A percentile compares a stretch with the other conserved stretches of the same genome.
Evolutionary conservation across 2,888 invertebrate genomes (phyloP).

Genomic region (Leptinotarsa juncta): DNA sequence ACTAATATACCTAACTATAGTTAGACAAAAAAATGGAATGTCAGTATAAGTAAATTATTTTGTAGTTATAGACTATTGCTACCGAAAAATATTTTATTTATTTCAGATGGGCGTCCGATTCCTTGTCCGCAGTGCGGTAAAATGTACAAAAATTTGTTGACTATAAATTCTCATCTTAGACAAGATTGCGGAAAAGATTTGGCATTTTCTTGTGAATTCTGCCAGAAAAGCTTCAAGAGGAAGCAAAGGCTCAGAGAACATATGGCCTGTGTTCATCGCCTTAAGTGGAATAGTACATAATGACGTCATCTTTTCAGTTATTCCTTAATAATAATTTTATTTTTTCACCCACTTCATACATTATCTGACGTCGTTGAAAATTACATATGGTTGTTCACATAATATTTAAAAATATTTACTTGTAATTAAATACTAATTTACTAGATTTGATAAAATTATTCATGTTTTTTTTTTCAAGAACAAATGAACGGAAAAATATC

Average conservation of each 20-base stretch:
- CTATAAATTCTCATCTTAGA: conserved; percentile 73
- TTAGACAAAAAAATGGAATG: neutral
- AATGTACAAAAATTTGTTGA: conserved; percentile 78
- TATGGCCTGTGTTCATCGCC: conserved; percentile 41
- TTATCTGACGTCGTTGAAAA: too few relatives aligned
- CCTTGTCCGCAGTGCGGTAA: conserved; percentile 75
- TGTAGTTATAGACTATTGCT: neutral
- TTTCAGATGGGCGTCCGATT: conserved; percentile 23
- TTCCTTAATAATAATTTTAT: too few relatives aligned
- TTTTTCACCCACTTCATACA: too few relatives aligned
- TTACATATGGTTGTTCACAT: too few relatives aligned
- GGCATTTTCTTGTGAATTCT: conserved; percentile 63
- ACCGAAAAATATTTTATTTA: conserved; percentile 23
- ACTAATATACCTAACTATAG: neutral
- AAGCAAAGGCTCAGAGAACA: conserved; percentile 63
- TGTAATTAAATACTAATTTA: too few relatives aligned
- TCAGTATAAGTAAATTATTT: neutral
- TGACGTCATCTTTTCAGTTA: neutral
- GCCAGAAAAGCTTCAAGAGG: conserved; percentile 62
- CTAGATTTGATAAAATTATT: too few relatives aligned
- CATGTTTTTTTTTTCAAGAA: too few relatives aligned
- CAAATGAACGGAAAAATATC: too few relatives aligned
- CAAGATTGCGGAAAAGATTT: conserved; percentile 67
- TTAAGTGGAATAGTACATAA: conserved; percentile 1
- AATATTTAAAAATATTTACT: too few relatives aligned